Base-by-base conservation (phyloP, 2,888 invertebrate genomes). In the Unio delphinus region DNA sequence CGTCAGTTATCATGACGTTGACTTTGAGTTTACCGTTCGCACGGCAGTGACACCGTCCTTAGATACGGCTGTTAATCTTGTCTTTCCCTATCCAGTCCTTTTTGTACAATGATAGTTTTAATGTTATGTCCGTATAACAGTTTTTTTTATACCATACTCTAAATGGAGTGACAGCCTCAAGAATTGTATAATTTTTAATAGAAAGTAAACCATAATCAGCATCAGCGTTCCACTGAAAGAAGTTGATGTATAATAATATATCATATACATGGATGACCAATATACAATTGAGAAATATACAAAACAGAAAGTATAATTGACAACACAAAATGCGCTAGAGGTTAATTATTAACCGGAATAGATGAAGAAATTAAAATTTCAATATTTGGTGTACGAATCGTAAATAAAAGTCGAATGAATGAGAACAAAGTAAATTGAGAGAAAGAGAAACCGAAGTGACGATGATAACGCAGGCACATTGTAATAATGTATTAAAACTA, bases 81-180 rank as follows among this genome's bases (percentile, higher is more conserved):
- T 18, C 62, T 70, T 73, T 86, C 86, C 23, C 85, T 65, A 66
- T 86, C 84, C 54, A 86, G 65, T 34, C 72, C 69, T 1, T 74
- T 70, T 11, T 67, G 78, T 20, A 85, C 79, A 23, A 80, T 70
- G 8, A 86, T 69, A 45, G 74, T 78, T 4, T 84, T 77, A 20
- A 76, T 70, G 30, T 79, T 78, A 54, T 77, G 80, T n/a, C 83
- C 84, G 62, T 82, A 81, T 5, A 73, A 64, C 15, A 72, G 65
- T n/a, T n/a, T 26, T 72, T 75, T 60, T 78, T 77, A 64, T 74
- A 70, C 26, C 69, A 64, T 17, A 82, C 74, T 58, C 69, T 68
- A 70, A 84, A 84, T 6, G 82, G 78, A 11, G 76, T 75, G 56
- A 70, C 68, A 18, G 66, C 18, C 0, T 80, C 76, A n/a, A 72